These are phyloP conservation scores for Oreotrochilus melanogaster DNA, from an alignment of 2,113 vertebrate genomes.

Conservation along the genomic window DNA sequence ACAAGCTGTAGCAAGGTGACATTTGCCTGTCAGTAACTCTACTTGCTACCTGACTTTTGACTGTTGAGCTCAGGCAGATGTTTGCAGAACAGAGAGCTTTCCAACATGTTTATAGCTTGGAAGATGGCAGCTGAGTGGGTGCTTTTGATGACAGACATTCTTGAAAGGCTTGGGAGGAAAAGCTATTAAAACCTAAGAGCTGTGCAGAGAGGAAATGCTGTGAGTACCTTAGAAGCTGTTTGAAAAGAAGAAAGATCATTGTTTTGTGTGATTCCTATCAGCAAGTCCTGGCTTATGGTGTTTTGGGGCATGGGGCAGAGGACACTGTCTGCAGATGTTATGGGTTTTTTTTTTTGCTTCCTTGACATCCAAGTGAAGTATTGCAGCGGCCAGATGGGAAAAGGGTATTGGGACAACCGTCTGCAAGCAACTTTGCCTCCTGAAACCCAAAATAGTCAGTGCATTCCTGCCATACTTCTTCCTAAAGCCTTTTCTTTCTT, in stretches of 20 bases:
- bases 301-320: neutral
- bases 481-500: neutral
- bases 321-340: neutral
- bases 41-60: neutral
- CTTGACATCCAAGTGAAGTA: neutral
- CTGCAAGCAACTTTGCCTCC: neutral
- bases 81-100: neutral
- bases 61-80: neutral
- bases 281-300: rapidly evolving
- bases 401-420: neutral
- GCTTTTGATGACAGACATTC: constrained; percentile 50
- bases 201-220: neutral
- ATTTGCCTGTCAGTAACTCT: neutral
- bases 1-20: neutral
- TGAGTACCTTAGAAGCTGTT: neutral
- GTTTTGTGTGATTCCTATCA: neutral
- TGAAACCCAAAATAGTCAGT: neutral
- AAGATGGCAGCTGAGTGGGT: constrained; percentile 33
- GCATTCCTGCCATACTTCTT: constrained; percentile 43
- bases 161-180: constrained; percentile 23
- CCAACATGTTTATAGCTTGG: neutral
- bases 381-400: neutral
- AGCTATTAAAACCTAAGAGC: constrained; percentile 10
- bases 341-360: neutral
- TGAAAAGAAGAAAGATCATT: neutral